Base-by-base conservation (phyloP, 2,113 vertebrate species). In the Ia io region DNA sequence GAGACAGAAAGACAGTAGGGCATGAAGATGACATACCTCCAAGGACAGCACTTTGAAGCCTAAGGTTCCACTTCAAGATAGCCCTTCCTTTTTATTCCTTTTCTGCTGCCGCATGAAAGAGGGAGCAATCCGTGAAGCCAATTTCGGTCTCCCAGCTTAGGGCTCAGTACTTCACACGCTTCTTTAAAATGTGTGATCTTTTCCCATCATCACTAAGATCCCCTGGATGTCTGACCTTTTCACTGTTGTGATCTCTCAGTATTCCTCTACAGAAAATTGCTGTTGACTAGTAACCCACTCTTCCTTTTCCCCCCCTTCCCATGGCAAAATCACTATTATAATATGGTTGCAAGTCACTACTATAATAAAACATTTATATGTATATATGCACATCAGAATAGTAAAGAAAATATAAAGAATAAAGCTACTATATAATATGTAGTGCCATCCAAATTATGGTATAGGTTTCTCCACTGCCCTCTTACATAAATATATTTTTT, bases 101-200 rank as follows among this genome's bases (percentile, higher is more conserved):
- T 82, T 73, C 67, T 88, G 35, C 53, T 85, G 23, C 12, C 28
- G 74, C 56, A 86, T 92, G 84, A 96, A 96, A 95, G 90, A 37
- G 47, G 56, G 37, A 88, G 53, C 32, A 76, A 94, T 91, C n/a
- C 80, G 85, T 49, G 30, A 53, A 84, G 85, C 69, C 88, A 88
- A 76, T 86, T 84, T 94, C 42, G n/a, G 63, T 65, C 59, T 44
- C 47, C 25, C 20, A 74, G 82, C 70, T 95, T 78, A 92, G 63
- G 42, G 51, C 18, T 95, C 30, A 63, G 78, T n/a, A 77, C 49
- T 94, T 88, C 40, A 84, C 71, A 63, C 28, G 20, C 30, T 86
- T 91, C 82, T 92, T 63, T 79, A 92, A 76, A 88, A 70, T 28
- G 63, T 95, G 25, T 95, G 94, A 94, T 95, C 76, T 84, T 84